These are phyloP conservation scores for Dicerorhinus sumatrensis DNA, from an alignment of 2,113 vertebrate species.

Conservation along the genomic window DNA sequence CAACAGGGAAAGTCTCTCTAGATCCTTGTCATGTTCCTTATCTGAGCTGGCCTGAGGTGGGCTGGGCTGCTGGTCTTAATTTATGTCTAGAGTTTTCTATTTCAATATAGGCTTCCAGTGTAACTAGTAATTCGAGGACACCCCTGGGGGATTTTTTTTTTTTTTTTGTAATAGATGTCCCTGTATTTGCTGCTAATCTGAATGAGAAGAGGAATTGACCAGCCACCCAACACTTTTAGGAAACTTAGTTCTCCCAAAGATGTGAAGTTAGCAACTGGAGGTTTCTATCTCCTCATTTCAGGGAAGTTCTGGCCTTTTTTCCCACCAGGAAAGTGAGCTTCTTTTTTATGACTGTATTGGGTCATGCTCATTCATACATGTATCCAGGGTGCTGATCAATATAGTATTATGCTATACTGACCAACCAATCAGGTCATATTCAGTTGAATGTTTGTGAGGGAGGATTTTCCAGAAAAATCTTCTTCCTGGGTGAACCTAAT, in stretches of 20 bases:
- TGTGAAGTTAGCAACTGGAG: background rate
- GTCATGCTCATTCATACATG: background rate
- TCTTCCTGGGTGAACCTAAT: background rate
- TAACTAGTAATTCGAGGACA: background rate
- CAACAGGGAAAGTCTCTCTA: background rate
- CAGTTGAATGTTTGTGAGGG: background rate
- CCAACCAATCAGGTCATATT: background rate
- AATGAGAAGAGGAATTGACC: background rate
- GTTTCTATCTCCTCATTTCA: background rate
- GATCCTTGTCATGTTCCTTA: background rate
- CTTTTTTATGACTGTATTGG: background rate
- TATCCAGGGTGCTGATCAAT: background rate
- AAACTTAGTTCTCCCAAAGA: background rate
- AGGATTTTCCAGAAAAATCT: background rate
- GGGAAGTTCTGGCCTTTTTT: background rate
- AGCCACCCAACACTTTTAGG: background rate
- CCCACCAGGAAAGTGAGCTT: background rate
- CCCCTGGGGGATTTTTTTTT: background rate
- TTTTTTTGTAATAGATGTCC: background rate
- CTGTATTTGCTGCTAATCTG: background rate
- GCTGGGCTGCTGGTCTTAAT: background rate
- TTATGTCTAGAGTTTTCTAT: background rate
- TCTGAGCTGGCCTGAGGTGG: background rate
- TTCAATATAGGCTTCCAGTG: background rate
- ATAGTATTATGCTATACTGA: background rate